These are phyloP conservation scores for Limnephilus rhombicus DNA, from an alignment of 2,888 invertebrate species.

Conservation along the genomic window DNA sequence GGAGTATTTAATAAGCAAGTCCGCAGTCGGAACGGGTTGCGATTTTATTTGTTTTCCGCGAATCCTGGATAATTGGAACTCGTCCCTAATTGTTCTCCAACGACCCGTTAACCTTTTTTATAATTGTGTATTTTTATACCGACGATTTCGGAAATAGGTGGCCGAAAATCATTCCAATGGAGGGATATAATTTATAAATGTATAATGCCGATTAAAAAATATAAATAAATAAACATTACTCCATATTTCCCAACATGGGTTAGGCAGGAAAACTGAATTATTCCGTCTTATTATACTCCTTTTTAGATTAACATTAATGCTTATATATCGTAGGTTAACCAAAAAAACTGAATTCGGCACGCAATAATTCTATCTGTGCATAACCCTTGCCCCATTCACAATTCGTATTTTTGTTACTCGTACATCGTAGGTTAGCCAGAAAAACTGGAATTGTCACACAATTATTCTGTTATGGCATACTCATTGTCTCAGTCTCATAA, in stretches of 20 bases:
- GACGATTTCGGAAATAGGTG: neutral
- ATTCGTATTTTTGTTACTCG: too few relatives aligned
- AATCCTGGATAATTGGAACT: slow-evolving; percentile 47
- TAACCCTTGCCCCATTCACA: too few relatives aligned
- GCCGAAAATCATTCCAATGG: neutral
- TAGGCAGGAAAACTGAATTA: neutral
- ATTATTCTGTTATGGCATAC: too few relatives aligned
- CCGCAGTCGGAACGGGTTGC: slow-evolving; percentile 27
- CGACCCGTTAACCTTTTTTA: slow-evolving; percentile 50
- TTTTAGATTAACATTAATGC: neutral
- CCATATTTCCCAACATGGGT: neutral
- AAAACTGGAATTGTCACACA: too few relatives aligned
- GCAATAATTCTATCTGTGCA: too few relatives aligned
- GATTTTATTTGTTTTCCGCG: slow-evolving; percentile 50
- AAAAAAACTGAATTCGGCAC: too few relatives aligned
- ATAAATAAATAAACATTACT: neutral
- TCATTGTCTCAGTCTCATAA: too few relatives aligned
- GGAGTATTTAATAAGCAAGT: slow-evolving; percentile 53
- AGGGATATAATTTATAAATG: neutral
- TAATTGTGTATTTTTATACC: slow-evolving; percentile 41
- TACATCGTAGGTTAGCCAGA: too few relatives aligned
- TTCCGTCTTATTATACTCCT: neutral
- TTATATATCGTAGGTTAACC: too few relatives aligned
- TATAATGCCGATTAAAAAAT: neutral
- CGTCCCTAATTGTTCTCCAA: slow-evolving; percentile 48